Evolutionary conservation across 2,797 vertebrate genomes (phyloP).

Genomic region (Rhyacichthys aspro): DNA sequence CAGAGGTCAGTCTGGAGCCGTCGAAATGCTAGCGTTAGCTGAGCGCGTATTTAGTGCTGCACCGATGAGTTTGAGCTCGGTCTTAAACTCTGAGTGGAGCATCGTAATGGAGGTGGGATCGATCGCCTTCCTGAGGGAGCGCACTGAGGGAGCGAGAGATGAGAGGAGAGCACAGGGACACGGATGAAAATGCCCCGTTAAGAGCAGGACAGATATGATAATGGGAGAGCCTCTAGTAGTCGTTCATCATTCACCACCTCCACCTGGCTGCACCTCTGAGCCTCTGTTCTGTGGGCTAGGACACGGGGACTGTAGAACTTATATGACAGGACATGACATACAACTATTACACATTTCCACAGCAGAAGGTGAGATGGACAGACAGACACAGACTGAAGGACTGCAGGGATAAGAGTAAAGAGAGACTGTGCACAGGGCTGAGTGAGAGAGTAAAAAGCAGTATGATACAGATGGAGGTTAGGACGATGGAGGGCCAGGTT

Average conservation of each 20-base stretch:
- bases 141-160: slow-evolving; percentile 42
- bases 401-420: slow-evolving; percentile 6
- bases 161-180: slow-evolving; percentile 66
- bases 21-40: background rate
- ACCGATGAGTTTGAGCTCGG: slow-evolving; percentile 35
- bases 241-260: slow-evolving; percentile 76
- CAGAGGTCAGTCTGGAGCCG: slow-evolving; percentile 1
- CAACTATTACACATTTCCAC: slow-evolving; percentile 26
- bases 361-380: slow-evolving; percentile 16
- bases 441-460: slow-evolving; percentile 45
- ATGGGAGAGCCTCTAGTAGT: slow-evolving; percentile 71
- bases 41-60: slow-evolving; percentile 19
- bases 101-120: slow-evolving; percentile 78
- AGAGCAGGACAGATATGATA: slow-evolving; percentile 82
- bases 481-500: slow-evolving; percentile 77
- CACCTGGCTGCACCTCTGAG: slow-evolving; percentile 54
- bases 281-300: slow-evolving; percentile 2
- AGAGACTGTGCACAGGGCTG: slow-evolving; percentile 12
- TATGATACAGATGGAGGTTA: slow-evolving; percentile 63
- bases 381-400: slow-evolving; percentile 9
- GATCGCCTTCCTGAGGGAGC: slow-evolving; percentile 73
- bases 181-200: slow-evolving; percentile 78
- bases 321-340: slow-evolving; percentile 1
- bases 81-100: slow-evolving; percentile 40
- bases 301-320: no score